A percentile compares a stretch with the other conserved stretches of the same genome.
Conservation (phyloP, 2,797 vertebrate genomes). For the Staurois parvus region DNA sequence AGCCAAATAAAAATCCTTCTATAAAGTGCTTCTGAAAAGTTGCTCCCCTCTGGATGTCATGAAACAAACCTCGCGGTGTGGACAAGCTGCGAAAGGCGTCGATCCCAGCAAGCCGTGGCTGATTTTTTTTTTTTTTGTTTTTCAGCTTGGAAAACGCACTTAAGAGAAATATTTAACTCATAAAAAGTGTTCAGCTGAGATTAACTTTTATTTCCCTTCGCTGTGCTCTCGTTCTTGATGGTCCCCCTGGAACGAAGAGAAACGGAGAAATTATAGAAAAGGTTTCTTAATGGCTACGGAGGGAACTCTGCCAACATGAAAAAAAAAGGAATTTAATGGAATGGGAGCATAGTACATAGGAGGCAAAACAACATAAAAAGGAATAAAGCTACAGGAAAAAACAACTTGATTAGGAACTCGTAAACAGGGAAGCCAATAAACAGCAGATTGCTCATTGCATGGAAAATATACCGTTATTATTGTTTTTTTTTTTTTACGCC, state of each 20-base stretch:
- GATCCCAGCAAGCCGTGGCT: neutral
- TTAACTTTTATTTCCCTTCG: conserved; percentile 23
- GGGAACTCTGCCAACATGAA: conserved; percentile 54
- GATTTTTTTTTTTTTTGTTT: neutral
- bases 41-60: neutral
- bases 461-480: neutral
- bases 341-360: neutral
- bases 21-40: conserved; percentile 56
- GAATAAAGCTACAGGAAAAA: conserved; percentile 23
- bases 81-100: neutral
- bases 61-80: neutral
- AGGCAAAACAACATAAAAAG: conserved; percentile 13
- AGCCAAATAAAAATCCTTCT: neutral
- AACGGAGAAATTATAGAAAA: conserved; percentile 42
- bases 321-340: conserved; percentile 22
- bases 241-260: conserved; percentile 39
- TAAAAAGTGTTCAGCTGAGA: conserved; percentile 44
- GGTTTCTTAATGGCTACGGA: conserved; percentile 30
- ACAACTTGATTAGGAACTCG: neutral
- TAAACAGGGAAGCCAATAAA: neutral
- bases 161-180: conserved; percentile 24
- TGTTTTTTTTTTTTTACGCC: neutral
- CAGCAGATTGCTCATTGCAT: neutral
- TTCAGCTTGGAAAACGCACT: conserved; percentile 1
- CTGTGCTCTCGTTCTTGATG: conserved; percentile 13